A percentile compares a stretch with the other conserved stretches of the same genome.
phyloP scores from a whole-genome alignment of 2,113 vertebrate species.

The Dicentrarchus labrax region DNA sequence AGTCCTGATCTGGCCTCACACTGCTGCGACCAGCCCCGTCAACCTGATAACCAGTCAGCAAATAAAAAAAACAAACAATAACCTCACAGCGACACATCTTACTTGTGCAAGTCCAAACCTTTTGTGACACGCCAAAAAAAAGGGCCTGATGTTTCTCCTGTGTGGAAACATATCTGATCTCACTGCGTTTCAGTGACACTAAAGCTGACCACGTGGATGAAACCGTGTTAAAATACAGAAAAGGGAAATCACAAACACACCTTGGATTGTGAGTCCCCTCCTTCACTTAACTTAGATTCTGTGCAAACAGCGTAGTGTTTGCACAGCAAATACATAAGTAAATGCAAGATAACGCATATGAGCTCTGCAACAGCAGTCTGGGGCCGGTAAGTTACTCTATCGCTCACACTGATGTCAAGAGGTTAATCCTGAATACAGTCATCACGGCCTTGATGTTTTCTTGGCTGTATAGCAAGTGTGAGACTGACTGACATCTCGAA shows the following conservation, averaged over 20 bases:
- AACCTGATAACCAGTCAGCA: constrained; percentile 39
- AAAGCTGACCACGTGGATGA: neutral
- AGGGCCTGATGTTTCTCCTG: neutral
- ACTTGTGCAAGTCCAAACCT: constrained; percentile 1
- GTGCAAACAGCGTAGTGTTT: constrained; percentile 29
- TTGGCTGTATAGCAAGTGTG: constrained; percentile 35
- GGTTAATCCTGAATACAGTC: neutral
- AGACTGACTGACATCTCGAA: neutral
- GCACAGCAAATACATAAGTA: constrained; percentile 46
- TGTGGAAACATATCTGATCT: constrained; percentile 8
- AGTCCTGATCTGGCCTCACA: constrained; percentile 28
- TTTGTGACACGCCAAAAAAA: neutral
- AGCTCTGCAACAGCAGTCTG: neutral
- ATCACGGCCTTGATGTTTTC: constrained; percentile 6
- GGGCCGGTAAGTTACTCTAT: neutral
- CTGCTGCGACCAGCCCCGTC: neutral
- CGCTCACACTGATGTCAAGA: neutral
- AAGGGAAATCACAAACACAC: neutral
- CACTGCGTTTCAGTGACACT: neutral
- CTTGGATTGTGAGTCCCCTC: neutral
- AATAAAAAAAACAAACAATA: neutral
- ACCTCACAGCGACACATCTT: constrained; percentile 17
- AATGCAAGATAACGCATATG: neutral
- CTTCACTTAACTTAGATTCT: neutral
- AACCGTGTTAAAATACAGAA: neutral